Conservation (phyloP, 1,140 invertebrate genomes). For the Halesus radiatus region DNA sequence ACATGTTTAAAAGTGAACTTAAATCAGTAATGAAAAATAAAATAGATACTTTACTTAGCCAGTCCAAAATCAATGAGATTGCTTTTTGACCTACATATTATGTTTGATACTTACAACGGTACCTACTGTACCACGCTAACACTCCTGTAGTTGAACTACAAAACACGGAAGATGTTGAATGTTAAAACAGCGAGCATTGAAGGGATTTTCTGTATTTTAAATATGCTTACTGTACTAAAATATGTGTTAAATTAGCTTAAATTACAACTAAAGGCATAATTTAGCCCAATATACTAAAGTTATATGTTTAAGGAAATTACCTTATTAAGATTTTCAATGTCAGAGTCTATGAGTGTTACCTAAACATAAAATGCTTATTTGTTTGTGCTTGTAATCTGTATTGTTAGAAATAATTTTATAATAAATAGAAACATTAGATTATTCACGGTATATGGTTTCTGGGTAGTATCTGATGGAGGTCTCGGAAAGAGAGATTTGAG, state of each 20-base stretch:
- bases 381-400: constrained; percentile 52
- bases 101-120: too few species aligned
- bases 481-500: too few species aligned
- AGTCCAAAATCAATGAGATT: too few species aligned
- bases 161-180: background rate
- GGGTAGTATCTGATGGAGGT: background rate
- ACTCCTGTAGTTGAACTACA: too few species aligned
- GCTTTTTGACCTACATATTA: too few species aligned
- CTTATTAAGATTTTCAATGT: constrained; percentile 49
- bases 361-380: constrained; percentile 41
- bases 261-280: constrained; percentile 45
- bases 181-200: constrained; percentile 24
- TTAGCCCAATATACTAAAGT: constrained; percentile 48
- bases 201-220: constrained; percentile 39
- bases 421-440: constrained; percentile 17
- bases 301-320: constrained; percentile 48
- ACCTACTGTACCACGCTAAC: too few species aligned
- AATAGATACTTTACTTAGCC: background rate
- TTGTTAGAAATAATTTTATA: constrained; percentile 37
- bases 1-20: background rate
- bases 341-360: constrained; percentile 44
- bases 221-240: constrained; percentile 51
- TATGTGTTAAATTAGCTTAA: constrained; percentile 51
- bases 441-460: constrained; percentile 5
- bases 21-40: background rate